Percentiles rank a stretch among this genome's conserved stretches.
Evolutionary conservation across 2,888 invertebrate genomes (phyloP).

Genomic region (Chrysomela aeneicollis): DNA sequence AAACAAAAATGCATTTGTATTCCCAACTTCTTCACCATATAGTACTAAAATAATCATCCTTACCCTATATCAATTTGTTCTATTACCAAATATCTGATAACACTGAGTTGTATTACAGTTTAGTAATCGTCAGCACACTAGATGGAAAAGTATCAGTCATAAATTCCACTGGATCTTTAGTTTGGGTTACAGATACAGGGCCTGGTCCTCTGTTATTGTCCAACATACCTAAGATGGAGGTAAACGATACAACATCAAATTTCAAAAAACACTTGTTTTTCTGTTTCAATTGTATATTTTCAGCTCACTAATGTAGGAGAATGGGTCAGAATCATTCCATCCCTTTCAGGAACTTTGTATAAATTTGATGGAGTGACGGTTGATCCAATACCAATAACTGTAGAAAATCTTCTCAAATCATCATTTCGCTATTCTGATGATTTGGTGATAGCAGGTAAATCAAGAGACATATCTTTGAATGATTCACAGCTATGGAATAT

Average conservation of each 20-base stretch:
- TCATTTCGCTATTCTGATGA: slow-evolving; percentile 88
- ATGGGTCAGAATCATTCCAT: slow-evolving; percentile 90
- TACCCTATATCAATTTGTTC: too few relatives aligned
- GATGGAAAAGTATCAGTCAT: slow-evolving; percentile 89
- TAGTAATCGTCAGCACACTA: slow-evolving; percentile 86
- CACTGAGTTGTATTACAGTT: slow-evolving; percentile 30
- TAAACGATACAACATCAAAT: slow-evolving; percentile 54
- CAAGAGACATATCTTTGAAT: not conserved
- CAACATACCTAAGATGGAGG: slow-evolving; percentile 87
- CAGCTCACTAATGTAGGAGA: slow-evolving; percentile 85
- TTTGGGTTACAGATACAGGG: slow-evolving; percentile 84
- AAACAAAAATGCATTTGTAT: too few relatives aligned
- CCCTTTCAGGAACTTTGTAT: slow-evolving; percentile 89
- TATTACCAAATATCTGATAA: not conserved
- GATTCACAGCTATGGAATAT: too few relatives aligned
- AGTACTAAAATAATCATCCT: too few relatives aligned
- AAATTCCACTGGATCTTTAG: slow-evolving; percentile 73
- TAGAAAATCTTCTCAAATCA: slow-evolving; percentile 85
- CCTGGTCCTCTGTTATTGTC: slow-evolving; percentile 83
- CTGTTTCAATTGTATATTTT: slow-evolving; percentile 40
- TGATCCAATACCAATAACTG: slow-evolving; percentile 86
- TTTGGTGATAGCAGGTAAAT: slow-evolving; percentile 76
- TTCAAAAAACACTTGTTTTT: not conserved
- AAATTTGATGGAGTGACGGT: slow-evolving; percentile 89
- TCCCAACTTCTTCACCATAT: too few relatives aligned